Evolutionary conservation across 2,888 invertebrate species (phyloP).

Genomic region (Xestia rhomboidea): DNA sequence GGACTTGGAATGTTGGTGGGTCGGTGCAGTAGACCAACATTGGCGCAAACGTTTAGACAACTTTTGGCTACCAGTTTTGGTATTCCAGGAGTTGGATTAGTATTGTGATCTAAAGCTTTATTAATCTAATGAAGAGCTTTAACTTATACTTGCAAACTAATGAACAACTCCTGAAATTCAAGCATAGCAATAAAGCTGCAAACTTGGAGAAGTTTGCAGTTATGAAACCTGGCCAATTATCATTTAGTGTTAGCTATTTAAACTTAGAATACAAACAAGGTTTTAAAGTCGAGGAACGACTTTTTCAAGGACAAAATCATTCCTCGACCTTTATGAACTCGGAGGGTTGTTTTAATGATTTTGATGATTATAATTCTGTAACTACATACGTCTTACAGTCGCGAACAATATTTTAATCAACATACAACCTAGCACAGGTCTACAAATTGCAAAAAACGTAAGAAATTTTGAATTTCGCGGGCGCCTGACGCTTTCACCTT

Average conservation of each 20-base stretch:
- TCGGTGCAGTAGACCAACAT: conserved; percentile 11
- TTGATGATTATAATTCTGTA: too few species aligned
- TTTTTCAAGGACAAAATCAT: too few species aligned
- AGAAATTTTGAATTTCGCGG: too few species aligned
- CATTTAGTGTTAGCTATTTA: not conserved
- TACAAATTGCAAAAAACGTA: too few species aligned
- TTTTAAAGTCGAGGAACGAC: too few species aligned
- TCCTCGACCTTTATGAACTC: too few species aligned
- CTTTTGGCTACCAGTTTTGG: not conserved
- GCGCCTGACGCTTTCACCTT: too few species aligned
- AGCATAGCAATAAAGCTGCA: too few species aligned
- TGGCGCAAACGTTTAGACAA: conserved; percentile 17
- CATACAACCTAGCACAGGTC: too few species aligned
- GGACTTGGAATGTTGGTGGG: conserved; percentile 42
- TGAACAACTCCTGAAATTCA: not conserved
- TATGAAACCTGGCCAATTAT: not conserved
- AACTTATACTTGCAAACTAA: not conserved
- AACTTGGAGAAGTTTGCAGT: not conserved
- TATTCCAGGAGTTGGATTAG: not conserved
- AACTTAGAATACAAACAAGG: not conserved
- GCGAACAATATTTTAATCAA: too few species aligned
- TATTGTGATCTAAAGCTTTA: not conserved
- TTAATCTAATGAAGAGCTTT: not conserved
- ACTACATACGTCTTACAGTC: too few species aligned
- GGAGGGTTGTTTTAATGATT: too few species aligned